These are phyloP conservation scores for Labia minor DNA, from an alignment of 2,888 invertebrate species.

Conservation along the genomic window DNA sequence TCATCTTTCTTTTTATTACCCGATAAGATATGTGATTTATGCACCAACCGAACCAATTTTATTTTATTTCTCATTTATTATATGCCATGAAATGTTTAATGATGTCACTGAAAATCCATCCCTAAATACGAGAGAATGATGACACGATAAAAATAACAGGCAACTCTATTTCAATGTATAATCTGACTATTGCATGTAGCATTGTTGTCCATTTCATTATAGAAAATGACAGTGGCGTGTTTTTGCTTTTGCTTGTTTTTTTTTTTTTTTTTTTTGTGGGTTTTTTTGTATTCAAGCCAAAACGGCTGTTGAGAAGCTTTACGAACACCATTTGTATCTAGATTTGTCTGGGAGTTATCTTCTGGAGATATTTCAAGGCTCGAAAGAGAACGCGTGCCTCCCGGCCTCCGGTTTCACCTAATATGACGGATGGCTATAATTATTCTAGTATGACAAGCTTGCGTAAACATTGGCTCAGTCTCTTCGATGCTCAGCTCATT, in stretches of 20 bases:
- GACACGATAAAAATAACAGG: not conserved
- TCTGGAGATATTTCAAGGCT: not conserved
- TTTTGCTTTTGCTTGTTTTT: too few species aligned
- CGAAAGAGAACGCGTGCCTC: not conserved
- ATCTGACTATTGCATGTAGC: not conserved
- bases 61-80: conserved; percentile 13
- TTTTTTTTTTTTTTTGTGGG: too few species aligned
- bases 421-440: conserved; percentile 7
- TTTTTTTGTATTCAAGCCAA: too few species aligned
- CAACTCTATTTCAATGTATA: not conserved
- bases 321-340: too few species aligned
- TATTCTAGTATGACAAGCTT: conserved; percentile 4
- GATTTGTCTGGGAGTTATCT: conserved; percentile 1
- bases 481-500: not conserved
- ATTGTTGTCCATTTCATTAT: too few species aligned
- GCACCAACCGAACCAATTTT: conserved; percentile 3
- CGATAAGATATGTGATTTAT: conserved; percentile 8
- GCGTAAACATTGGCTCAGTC: conserved; percentile 4
- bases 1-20: not conserved
- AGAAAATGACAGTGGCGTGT: too few species aligned
- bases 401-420: not conserved
- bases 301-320: too few species aligned
- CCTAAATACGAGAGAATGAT: not conserved
- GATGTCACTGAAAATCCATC: not conserved
- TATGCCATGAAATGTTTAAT: not conserved